Evolutionary conservation across 92 coral and sea anemone genomes (phyloP).

Genomic region (Epizoanthus ramosus): DNA sequence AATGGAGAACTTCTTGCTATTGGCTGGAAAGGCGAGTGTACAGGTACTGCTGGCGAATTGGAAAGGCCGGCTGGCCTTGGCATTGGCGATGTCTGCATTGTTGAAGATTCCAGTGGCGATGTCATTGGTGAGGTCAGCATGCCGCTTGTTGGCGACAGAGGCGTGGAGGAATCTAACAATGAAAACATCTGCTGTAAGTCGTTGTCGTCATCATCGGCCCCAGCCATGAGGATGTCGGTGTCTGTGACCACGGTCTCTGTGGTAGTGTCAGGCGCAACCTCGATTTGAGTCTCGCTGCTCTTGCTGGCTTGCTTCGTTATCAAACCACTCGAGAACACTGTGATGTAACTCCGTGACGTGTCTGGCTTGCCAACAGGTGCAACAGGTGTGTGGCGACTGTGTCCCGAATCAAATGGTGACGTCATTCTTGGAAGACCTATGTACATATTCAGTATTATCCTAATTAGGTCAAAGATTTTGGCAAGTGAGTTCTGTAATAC

Average conservation of each 20-base stretch:
- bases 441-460: not conserved
- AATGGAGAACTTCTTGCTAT: conserved; percentile 85
- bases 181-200: conserved; percentile 81
- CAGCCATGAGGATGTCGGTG: conserved; percentile 83
- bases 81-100: conserved; percentile 73
- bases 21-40: conserved; percentile 85
- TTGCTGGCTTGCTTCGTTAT: conserved; percentile 58
- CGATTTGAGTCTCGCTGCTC: conserved; percentile 52
- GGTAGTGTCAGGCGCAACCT: conserved; percentile 71
- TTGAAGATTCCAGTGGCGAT: conserved; percentile 73
- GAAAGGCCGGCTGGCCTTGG: conserved; percentile 56
- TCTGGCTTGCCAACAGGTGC: conserved; percentile 77
- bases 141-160: conserved; percentile 67
- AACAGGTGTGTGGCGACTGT: conserved; percentile 61
- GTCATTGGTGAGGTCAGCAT: conserved; percentile 74
- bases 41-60: conserved; percentile 71
- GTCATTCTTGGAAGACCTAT: conserved; percentile 72
- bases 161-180: conserved; percentile 67
- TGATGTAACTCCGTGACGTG: conserved; percentile 75
- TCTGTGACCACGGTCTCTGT: conserved; percentile 84
- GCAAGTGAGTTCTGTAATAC: not conserved
- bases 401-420: conserved; percentile 58
- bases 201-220: conserved; percentile 85
- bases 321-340: conserved; percentile 73
- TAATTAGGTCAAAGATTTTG: not conserved